Evolutionary conservation across 2,888 invertebrate species (phyloP).

Genomic region (Eremobia ochroleuca): DNA sequence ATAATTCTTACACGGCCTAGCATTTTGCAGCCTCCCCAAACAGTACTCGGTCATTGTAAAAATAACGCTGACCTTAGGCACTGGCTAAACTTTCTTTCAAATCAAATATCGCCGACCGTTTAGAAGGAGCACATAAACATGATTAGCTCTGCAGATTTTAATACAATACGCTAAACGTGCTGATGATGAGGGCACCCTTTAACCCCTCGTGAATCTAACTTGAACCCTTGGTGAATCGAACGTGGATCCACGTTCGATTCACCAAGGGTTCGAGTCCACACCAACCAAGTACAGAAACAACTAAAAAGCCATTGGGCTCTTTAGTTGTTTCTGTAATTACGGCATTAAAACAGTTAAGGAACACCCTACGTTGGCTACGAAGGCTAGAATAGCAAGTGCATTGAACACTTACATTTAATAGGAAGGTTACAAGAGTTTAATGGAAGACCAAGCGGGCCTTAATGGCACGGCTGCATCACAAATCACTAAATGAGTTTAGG

Average conservation of each 20-base stretch:
- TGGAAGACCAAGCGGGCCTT: neutral
- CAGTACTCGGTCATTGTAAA: neutral
- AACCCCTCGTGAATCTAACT: too few relatives aligned
- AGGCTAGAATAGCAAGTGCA: neutral
- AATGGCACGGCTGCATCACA: too few relatives aligned
- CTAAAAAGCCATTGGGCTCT: too few relatives aligned
- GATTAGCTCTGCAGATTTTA: neutral
- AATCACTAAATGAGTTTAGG: neutral
- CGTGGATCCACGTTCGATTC: too few relatives aligned
- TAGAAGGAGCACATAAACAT: neutral
- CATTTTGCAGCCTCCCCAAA: neutral
- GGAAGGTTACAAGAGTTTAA: neutral
- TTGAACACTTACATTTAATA: neutral
- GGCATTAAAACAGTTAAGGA: neutral
- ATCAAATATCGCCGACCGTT: neutral
- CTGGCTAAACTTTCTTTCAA: neutral
- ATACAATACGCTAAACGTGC: neutral
- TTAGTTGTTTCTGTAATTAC: too few relatives aligned
- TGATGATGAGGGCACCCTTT: neutral
- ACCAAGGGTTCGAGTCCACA: too few relatives aligned
- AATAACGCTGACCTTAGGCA: neutral
- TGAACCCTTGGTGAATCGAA: too few relatives aligned
- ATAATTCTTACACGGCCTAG: neutral
- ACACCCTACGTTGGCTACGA: neutral
- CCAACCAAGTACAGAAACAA: too few relatives aligned